These are phyloP conservation scores for Halichoerus grypus DNA, from an alignment of 2,113 vertebrate genomes.

Conservation along the genomic window DNA sequence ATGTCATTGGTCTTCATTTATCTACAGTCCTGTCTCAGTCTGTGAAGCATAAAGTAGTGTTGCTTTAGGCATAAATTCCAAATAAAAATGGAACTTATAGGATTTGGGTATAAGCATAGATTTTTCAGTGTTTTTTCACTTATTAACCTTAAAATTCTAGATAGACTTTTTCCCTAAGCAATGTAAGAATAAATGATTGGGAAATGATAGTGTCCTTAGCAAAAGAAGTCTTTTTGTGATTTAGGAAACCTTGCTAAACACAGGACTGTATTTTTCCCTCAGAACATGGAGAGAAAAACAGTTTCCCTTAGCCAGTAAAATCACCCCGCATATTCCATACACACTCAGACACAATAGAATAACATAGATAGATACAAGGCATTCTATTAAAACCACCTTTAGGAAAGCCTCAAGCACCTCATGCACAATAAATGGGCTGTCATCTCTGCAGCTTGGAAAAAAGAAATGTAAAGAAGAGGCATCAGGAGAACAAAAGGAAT, in stretches of 20 bases:
- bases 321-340: background rate
- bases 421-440: slow-evolving; percentile 34
- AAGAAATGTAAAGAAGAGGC: slow-evolving; percentile 40
- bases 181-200: background rate
- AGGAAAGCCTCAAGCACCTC: background rate
- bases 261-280: background rate
- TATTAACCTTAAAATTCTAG: slow-evolving; percentile 56
- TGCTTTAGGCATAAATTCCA: slow-evolving; percentile 19
- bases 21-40: background rate
- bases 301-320: background rate
- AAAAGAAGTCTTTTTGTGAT: slow-evolving; percentile 42
- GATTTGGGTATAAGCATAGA: slow-evolving; percentile 51
- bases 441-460: slow-evolving; percentile 31
- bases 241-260: slow-evolving; percentile 53
- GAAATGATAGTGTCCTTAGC: slow-evolving; percentile 14
- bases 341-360: background rate
- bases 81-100: slow-evolving; percentile 62
- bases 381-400: slow-evolving; percentile 7
- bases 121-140: slow-evolving; percentile 56
- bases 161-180: slow-evolving; percentile 33
- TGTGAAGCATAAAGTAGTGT: background rate
- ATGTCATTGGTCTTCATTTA: background rate
- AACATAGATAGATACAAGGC: background rate
- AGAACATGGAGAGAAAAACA: background rate
- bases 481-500: slow-evolving; percentile 60